Evolutionary conservation across 2,797 vertebrate genomes (phyloP), one percentile per base, ranked within the genome.

Genomic region (Lophius americanus): DNA sequence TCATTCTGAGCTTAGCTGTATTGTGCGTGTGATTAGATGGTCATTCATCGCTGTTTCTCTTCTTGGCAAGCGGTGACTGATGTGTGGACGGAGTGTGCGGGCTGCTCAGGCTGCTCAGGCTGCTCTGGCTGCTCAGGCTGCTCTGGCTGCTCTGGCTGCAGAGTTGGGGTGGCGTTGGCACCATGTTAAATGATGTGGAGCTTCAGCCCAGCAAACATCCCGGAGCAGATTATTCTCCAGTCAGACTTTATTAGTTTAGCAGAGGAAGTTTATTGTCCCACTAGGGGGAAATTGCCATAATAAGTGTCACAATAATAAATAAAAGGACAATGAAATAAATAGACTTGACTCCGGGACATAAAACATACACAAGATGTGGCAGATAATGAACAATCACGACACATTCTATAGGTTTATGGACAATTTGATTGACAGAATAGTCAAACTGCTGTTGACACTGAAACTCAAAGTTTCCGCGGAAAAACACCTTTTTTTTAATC

Each of bases 1-100:
- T 88, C 82, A 84, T 90, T 84, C 85, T 52, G 39, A 75, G 67
- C 79, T 76, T 75, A 81, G 76, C 78, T 85, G 81, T 63, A 80
- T 86, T 84, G 84, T 86, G 81, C 88, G 85, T 81, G 83, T 84
- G 84, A 88, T 89, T 85, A 86, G 88, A 80, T 49, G 9, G 73
- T 73, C 84, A 79, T 90, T 87, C 79, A 81, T 87, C 83, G 84
- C 78, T 60, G 69, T 73, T 61, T 75, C 75, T 70, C 56, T 8
- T 61, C 38, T 68, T 23, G 43, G 12, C 56, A 23, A 68, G 77
- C 52, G 70, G 81, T 89, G 88, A 88, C 84, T 76, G 81, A 86
- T 89, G 84, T 81, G 75, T 78, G 76, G 59, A 72, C 47, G 70
- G 68, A 38, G 76, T 75, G 73, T 81, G 81, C 63, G 70, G 55